Percentiles rank a stretch among this genome's conserved stretches.
Conservation (phyloP, 2,888 invertebrate species). For the Synanthedon myopaeformis region DNA sequence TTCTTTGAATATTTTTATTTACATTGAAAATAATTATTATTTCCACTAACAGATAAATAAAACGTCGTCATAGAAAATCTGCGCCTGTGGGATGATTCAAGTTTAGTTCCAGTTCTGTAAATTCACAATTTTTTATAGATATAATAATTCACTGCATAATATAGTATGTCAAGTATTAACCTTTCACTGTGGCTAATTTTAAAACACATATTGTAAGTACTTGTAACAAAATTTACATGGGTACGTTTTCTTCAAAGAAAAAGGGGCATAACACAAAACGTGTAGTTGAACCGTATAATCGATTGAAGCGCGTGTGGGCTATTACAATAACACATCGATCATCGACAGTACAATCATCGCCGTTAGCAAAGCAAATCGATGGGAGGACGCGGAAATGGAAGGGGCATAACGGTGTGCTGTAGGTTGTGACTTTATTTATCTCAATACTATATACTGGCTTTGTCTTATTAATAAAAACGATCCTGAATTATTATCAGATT, state of each 20-base stretch:
- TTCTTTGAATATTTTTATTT: too few species aligned
- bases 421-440: neutral
- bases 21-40: too few species aligned
- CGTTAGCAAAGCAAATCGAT: slow-evolving; percentile 53
- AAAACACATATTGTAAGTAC: too few species aligned
- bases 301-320: slow-evolving; percentile 43
- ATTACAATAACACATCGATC: slow-evolving; percentile 45
- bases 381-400: slow-evolving; percentile 45
- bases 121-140: too few species aligned
- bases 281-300: slow-evolving; percentile 16
- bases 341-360: slow-evolving; percentile 36
- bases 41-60: too few species aligned
- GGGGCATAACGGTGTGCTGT: neutral
- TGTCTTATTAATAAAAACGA: neutral
- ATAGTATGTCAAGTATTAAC: too few species aligned
- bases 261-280: neutral
- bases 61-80: too few species aligned
- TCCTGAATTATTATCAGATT: neutral
- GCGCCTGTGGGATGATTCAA: too few species aligned
- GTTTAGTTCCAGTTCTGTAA: too few species aligned
- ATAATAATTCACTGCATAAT: too few species aligned
- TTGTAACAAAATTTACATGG: too few species aligned
- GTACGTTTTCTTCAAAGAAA: neutral
- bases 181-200: too few species aligned
- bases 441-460: neutral